Evolutionary conservation across 1,140 invertebrate genomes (phyloP).

Genomic region (Drosophila ananassae): DNA sequence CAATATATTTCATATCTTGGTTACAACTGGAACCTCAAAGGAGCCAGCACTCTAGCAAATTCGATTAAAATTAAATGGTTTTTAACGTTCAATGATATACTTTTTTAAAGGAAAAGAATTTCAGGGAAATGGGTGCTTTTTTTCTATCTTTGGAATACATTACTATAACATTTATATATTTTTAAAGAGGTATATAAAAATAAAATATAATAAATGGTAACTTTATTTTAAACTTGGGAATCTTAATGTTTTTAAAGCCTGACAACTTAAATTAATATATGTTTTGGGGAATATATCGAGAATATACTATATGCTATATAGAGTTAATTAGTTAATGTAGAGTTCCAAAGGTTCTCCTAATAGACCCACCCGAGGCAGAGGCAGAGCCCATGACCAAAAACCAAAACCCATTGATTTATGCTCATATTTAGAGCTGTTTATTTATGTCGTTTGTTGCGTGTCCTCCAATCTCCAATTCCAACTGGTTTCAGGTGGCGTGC

Average conservation of each 20-base stretch:
- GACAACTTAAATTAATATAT: too few relatives aligned
- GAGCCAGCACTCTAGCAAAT: slow-evolving; percentile 27
- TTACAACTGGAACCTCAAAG: neutral
- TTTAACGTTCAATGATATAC: slow-evolving; percentile 20
- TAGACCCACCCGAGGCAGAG: neutral
- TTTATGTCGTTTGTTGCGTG: slow-evolving; percentile 64
- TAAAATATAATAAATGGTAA: too few relatives aligned
- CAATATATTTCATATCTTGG: slow-evolving; percentile 51
- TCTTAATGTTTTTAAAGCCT: too few relatives aligned
- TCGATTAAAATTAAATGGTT: slow-evolving; percentile 17
- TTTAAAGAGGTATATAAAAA: too few relatives aligned
- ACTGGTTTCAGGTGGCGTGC: slow-evolving; percentile 55
- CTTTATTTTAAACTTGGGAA: too few relatives aligned
- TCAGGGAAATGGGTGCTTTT: too few relatives aligned
- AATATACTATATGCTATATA: too few relatives aligned
- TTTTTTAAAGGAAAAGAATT: neutral
- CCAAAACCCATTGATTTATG: slow-evolving; percentile 67
- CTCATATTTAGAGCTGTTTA: slow-evolving; percentile 65
- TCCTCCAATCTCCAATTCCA: slow-evolving; percentile 31
- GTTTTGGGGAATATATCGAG: too few relatives aligned
- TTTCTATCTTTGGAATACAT: too few relatives aligned
- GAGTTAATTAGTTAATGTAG: slow-evolving; percentile 68
- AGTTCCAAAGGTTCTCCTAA: slow-evolving; percentile 18
- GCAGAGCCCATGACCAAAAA: slow-evolving; percentile 5
- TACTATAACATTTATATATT: too few relatives aligned